Conservation (phyloP, 2,888 invertebrate species). For the Aleiodes leptofemur region DNA sequence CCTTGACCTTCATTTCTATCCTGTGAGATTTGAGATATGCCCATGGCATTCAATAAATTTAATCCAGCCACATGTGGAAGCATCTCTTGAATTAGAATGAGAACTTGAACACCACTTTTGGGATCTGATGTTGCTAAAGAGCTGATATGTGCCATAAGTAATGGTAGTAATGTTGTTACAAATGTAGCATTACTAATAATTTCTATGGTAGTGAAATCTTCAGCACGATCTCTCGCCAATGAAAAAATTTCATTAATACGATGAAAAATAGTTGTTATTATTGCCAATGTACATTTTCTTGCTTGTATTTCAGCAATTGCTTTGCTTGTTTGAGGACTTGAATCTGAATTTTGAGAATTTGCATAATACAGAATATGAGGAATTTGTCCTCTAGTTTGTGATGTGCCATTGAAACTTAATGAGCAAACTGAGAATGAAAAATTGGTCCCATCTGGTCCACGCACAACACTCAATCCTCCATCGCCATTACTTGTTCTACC, state of each 20-base stretch:
- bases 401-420: slow-evolving; percentile 94
- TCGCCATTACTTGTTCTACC: slow-evolving; percentile 96
- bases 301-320: slow-evolving; percentile 81
- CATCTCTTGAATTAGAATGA: slow-evolving; percentile 90
- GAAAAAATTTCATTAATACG: slow-evolving; percentile 86
- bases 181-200: slow-evolving; percentile 80
- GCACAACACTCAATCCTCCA: slow-evolving; percentile 90
- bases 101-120: slow-evolving; percentile 89
- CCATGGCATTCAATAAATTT: slow-evolving; percentile 80
- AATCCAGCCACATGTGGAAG: slow-evolving; percentile 92
- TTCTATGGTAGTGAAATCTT: slow-evolving; percentile 78
- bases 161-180: slow-evolving; percentile 87
- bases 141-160: slow-evolving; percentile 89
- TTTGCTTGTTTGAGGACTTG: slow-evolving; percentile 77
- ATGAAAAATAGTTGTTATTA: slow-evolving; percentile 87
- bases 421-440: slow-evolving; percentile 95
- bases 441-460: slow-evolving; percentile 94
- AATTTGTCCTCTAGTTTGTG: slow-evolving; percentile 94
- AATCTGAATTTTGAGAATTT: slow-evolving; percentile 80
- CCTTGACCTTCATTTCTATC: slow-evolving; percentile 69
- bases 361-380: slow-evolving; percentile 94
- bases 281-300: slow-evolving; percentile 83
- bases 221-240: slow-evolving; percentile 84
- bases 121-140: slow-evolving; percentile 89
- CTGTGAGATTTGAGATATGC: slow-evolving; percentile 74